A percentile compares a stretch with the other conserved stretches of the same genome.
These are phyloP conservation scores for Kryptopterus vitreolus DNA, from an alignment of 2,797 vertebrate species.

Conservation along the genomic window DNA sequence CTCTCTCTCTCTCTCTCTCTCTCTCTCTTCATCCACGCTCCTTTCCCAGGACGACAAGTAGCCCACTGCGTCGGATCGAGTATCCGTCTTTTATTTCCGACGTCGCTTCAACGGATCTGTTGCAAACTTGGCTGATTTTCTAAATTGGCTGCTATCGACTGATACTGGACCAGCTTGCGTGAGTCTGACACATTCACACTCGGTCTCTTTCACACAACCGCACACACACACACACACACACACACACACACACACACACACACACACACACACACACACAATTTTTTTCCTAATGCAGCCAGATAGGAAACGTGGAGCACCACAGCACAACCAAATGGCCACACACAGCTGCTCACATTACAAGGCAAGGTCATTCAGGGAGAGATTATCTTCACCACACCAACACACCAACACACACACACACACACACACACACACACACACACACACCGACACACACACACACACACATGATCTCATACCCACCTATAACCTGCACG, in stretches of 20 bases:
- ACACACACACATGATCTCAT: background rate
- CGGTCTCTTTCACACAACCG: constrained; percentile 24
- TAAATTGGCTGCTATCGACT: constrained; percentile 78
- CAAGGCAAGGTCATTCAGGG: constrained; percentile 50
- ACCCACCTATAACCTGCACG: background rate
- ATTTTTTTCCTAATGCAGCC: constrained; percentile 60
- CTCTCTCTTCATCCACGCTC: constrained; percentile 24
- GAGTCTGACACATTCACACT: constrained; percentile 69
- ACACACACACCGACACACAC: background rate
- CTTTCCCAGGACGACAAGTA: constrained; percentile 68
- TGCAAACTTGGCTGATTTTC: constrained; percentile 80
- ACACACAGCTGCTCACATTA: constrained; percentile 49
- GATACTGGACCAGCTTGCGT: constrained; percentile 72
- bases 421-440: constrained; percentile 2
- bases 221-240: background rate
- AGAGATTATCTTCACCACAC: background rate
- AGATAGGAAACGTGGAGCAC: constrained; percentile 50
- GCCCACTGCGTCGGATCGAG: constrained; percentile 73
- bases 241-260: constrained; percentile 53
- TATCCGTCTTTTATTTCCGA: constrained; percentile 77
- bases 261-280: constrained; percentile 1
- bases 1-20: constrained; percentile 37
- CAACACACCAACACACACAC: background rate
- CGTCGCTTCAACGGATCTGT: constrained; percentile 73
- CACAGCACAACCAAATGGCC: constrained; percentile 45